Conservation (phyloP, 2,113 vertebrate genomes). For the Sapayoa aenigma region DNA sequence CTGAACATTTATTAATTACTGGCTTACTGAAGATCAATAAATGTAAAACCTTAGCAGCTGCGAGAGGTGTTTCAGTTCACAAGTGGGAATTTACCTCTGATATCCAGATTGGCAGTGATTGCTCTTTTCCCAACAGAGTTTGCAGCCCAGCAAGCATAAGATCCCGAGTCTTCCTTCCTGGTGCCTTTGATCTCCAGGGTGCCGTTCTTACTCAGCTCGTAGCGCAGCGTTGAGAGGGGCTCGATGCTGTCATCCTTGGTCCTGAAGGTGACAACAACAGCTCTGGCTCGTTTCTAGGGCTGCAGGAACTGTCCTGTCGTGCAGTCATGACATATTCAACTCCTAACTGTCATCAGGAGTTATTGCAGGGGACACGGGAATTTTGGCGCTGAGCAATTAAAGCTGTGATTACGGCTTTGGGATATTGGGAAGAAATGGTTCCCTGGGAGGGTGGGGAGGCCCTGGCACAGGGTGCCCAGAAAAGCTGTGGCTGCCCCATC, state of each 20-base stretch:
- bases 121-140: slow-evolving; percentile 84
- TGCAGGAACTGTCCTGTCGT: not conserved
- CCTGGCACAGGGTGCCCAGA: not conserved
- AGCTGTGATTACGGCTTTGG: not conserved
- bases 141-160: slow-evolving; percentile 85
- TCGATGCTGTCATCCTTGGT: slow-evolving; percentile 79
- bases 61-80: no score
- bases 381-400: not conserved
- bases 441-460: not conserved
- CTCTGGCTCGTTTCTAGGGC: not conserved
- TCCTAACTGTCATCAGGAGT: no score
- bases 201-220: slow-evolving; percentile 77
- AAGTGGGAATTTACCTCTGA: slow-evolving; percentile 80
- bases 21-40: not conserved
- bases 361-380: not conserved
- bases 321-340: no score
- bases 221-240: slow-evolving; percentile 69
- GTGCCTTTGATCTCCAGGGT: slow-evolving; percentile 81
- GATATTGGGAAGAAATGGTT: not conserved
- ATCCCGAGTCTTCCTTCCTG: slow-evolving; percentile 79
- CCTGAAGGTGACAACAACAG: slow-evolving; percentile 67
- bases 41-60: not conserved
- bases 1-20: not conserved
- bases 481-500: not conserved
- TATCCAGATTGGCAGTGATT: slow-evolving; percentile 81